Base-by-base conservation (phyloP, 2,113 vertebrate genomes). In the Ceratotherium simum region DNA sequence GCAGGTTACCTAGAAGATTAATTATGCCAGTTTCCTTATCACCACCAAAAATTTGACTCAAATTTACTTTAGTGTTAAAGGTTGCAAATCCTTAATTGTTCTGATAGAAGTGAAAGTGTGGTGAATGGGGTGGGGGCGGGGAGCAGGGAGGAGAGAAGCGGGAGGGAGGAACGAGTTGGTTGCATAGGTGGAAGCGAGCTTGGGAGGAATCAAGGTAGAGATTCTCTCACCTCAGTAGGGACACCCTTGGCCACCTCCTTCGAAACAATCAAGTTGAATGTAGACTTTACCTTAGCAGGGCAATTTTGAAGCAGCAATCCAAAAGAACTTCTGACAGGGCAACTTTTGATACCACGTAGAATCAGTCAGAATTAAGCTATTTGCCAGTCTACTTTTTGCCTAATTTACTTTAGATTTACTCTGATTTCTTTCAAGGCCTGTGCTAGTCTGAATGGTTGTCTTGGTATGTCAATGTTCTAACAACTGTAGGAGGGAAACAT, bases 351-450 rank as follows among this genome's bases (percentile, higher is more conserved):
- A 87, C 17, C 29, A 20, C 0, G 70, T 36, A 94, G 46, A 69
- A 64, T 76, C 29, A 56, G 25, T 17, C 46, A 23, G 36, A 48
- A 83, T 42, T 79, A 92, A 90, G n/a, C 33, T 48, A 18, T 75
- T 81, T 80, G 46, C 33, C 14, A 48, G 5, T 18, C 20, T 85
- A 60, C 36, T 70, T 95, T 94, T 75, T 69, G 39, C 10, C 27
- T 62, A 54, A 83, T 86, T 81, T 95, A 36, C 70, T 81, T 96
- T 54, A 60, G 42, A 56, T 87, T 83, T 78, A 76, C 42, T 84
- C 11, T 80, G 18, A 25, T 64, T 87, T 72, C 21, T 64, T 86
- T 31, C 20, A 23, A 7, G 58, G 54, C 62, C 46, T 51, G 75
- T 81, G 56, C 78, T 88, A 80, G 90, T 80, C 62, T 62, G 46